Conservation (phyloP, 1,140 invertebrate species). For the Drepana arcuata region DNA sequence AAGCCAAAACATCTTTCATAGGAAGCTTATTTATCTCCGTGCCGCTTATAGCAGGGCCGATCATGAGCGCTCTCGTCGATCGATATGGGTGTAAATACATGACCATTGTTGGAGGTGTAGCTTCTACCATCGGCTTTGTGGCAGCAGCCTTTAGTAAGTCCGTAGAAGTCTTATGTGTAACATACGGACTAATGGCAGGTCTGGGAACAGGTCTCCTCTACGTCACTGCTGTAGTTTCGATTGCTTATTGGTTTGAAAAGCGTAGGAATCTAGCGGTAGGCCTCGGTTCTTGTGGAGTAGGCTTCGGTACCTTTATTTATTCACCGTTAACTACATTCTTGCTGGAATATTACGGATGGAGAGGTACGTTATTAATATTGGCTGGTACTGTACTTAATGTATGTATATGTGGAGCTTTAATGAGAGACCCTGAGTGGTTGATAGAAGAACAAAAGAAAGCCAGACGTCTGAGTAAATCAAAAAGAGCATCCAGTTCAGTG, state of each 20-base stretch:
- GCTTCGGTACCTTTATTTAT: constrained; percentile 89
- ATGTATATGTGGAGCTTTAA: constrained; percentile 89
- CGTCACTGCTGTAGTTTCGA: constrained; percentile 92
- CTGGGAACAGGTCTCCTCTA: constrained; percentile 89
- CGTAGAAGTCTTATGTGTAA: constrained; percentile 84
- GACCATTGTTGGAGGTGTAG: constrained; percentile 84
- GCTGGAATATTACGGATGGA: constrained; percentile 86
- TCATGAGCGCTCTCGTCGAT: constrained; percentile 90
- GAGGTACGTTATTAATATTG: constrained; percentile 86
- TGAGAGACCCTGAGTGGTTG: constrained; percentile 88
- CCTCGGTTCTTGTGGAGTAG: constrained; percentile 91
- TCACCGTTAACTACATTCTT: constrained; percentile 83
- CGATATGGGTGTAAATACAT: constrained; percentile 89
- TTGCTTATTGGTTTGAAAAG: constrained; percentile 97
- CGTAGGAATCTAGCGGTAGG: constrained; percentile 93
- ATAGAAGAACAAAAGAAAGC: constrained; percentile 76
- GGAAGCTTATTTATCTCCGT: constrained; percentile 92
- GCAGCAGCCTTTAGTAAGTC: constrained; percentile 81
- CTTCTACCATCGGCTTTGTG: constrained; percentile 85
- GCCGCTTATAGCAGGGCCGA: constrained; percentile 87
- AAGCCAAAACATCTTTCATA: constrained; percentile 89
- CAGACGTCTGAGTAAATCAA: constrained; percentile 48
- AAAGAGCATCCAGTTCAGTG: constrained; percentile 65
- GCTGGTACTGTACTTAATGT: constrained; percentile 91
- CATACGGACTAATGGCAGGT: constrained; percentile 89